Percentiles rank a stretch among this genome's conserved stretches.
phyloP scores from a whole-genome alignment of 2,797 vertebrate genomes.

The Peromyscus aztecus region DNA sequence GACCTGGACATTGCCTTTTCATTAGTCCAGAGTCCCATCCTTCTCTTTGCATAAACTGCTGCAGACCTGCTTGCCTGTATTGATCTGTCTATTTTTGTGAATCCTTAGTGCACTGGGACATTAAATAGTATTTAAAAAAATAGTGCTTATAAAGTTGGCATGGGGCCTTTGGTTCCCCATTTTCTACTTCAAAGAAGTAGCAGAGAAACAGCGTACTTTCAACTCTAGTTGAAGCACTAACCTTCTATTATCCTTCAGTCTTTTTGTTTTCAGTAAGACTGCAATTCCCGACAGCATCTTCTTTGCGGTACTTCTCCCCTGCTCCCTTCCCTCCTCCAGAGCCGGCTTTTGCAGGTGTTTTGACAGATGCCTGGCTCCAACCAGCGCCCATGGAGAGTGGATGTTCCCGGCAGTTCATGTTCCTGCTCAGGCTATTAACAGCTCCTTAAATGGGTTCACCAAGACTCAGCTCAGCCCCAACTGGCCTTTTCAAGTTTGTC shows the following conservation, averaged over 20 bases:
- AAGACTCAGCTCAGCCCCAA: background rate
- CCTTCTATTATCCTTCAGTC: background rate
- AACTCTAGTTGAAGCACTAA: background rate
- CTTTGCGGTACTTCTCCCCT: background rate
- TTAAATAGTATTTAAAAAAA: background rate
- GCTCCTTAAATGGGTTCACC: background rate
- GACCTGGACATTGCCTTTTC: background rate
- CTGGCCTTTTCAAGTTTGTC: background rate
- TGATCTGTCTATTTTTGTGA: background rate
- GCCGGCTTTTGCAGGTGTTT: background rate
- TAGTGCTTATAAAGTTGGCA: background rate
- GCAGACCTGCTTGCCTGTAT: background rate
- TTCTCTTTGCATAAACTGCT: background rate
- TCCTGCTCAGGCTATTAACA: constrained; percentile 6
- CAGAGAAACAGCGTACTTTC: background rate
- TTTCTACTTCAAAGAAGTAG: background rate
- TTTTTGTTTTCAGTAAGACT: background rate
- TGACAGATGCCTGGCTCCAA: constrained; percentile 3
- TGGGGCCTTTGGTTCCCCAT: background rate
- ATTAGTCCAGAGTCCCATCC: background rate
- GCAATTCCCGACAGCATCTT: background rate
- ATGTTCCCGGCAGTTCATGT: background rate
- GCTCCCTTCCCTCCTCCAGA: background rate
- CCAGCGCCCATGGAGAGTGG: background rate
- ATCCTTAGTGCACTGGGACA: background rate